Evolutionary conservation across 2,888 invertebrate species (phyloP), one percentile per base, ranked within the genome.

Genomic region (Drosophila dives): DNA sequence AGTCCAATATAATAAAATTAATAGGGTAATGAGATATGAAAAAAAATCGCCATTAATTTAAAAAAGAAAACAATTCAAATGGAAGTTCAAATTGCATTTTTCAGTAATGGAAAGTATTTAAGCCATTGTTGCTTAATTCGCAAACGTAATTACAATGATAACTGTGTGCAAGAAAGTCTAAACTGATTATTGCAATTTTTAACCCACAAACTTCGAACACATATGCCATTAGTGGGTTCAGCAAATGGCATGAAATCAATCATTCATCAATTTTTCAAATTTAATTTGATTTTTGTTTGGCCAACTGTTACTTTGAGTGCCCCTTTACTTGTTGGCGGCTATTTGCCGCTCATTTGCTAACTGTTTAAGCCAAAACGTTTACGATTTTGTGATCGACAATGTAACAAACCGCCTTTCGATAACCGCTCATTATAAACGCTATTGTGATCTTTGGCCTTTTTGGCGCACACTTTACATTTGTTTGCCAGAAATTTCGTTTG

Each of bases 381-480:
- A 56, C 62, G 59, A 38, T 55, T 66, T 56, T 17, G 49, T 67
- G 68, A 40, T 32, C 55, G 55, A 32, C 56, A 77, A 67, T 68
- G 68, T 54, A 68, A 78, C 68, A 80, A 78, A 78, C 76, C 68
- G 55, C 62, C 72, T 72, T 76, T 72, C 77, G 80, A 75, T 78
- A 77, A 65, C 59, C 42, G 76, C 72, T 84, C 78, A 88, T 88
- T 88, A 86, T 83, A 65, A 48, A 42, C 38, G 56, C 64, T 42
- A 76, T 88, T 88, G 78, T 76, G 69, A 65, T 59, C 71, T 75
- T 70, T 54, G 67, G 33, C 55, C 51, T 59, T 20, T 32, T 32
- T 32, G 12, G 69, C 64, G 70, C 71, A 42, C 53, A 66, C 61
- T 68, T 72, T 67, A 63, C 64, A 54, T 65, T 65, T 75, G 62